Evolutionary conservation across 1,140 invertebrate genomes (phyloP).

Genomic region (Saxidomus purpurata): DNA sequence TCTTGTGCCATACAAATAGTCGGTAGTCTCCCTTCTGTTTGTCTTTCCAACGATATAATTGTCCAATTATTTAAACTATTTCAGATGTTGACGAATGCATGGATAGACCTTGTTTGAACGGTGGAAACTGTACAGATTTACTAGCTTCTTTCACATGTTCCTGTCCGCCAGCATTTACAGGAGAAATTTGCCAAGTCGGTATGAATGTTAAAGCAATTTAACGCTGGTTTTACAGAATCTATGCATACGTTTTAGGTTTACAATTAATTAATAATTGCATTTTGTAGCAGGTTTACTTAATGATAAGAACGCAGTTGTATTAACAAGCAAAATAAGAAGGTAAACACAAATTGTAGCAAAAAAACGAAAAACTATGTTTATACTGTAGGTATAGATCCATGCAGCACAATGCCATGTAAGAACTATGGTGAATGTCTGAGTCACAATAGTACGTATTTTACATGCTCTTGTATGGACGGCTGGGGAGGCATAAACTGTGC

Average conservation of each 20-base stretch:
- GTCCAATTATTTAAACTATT: too few relatives aligned
- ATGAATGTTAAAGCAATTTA: neutral
- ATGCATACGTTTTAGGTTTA: too few relatives aligned
- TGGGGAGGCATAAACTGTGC: conserved; percentile 27
- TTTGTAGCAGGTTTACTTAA: too few relatives aligned
- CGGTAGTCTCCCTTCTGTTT: too few relatives aligned
- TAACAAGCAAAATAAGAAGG: too few relatives aligned
- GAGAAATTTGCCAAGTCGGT: conserved; percentile 10
- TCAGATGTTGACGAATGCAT: conserved; percentile 93
- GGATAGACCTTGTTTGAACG: conserved; percentile 24
- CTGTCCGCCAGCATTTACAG: neutral
- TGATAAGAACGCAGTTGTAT: too few relatives aligned
- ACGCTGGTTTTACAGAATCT: too few relatives aligned
- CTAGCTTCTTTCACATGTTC: neutral
- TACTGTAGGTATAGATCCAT: neutral
- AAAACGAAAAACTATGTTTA: neutral
- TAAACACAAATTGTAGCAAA: too few relatives aligned
- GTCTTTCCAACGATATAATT: too few relatives aligned
- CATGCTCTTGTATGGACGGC: neutral
- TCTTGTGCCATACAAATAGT: too few relatives aligned
- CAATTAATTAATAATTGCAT: too few relatives aligned
- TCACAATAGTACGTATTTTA: neutral
- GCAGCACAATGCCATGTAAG: neutral
- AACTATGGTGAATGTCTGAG: neutral
- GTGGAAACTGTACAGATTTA: neutral